phyloP scores from a whole-genome alignment of 2,888 invertebrate species.

The Ceriagrion tenellum region DNA sequence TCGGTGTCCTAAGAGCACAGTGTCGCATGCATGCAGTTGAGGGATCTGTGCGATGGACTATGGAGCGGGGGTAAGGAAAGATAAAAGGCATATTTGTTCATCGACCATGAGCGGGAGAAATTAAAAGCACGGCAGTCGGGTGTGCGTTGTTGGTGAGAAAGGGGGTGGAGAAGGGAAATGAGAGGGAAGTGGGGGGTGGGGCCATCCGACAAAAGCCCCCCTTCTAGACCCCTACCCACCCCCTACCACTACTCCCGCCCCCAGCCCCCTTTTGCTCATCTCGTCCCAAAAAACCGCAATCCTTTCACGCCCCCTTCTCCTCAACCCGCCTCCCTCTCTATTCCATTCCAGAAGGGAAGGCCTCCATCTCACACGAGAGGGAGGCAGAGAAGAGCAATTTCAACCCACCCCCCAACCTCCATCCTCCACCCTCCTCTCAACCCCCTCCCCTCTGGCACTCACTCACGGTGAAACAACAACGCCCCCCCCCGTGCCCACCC shows the following conservation, averaged over 20 bases:
- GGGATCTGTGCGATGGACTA: background rate
- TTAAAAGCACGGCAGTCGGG: background rate
- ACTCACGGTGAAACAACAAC: slow-evolving; percentile 5
- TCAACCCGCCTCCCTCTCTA: background rate
- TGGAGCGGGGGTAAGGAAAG: background rate
- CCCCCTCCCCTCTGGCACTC: background rate
- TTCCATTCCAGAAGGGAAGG: background rate
- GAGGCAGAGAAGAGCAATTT: no score
- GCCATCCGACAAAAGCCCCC: no score
- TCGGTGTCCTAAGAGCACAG: no score
- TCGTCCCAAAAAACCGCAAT: background rate
- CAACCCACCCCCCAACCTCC: background rate
- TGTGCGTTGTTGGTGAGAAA: background rate
- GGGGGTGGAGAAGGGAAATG: background rate
- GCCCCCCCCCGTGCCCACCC: background rate
- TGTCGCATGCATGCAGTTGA: no score
- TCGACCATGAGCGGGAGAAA: background rate
- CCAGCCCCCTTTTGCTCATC: background rate
- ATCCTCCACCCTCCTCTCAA: background rate
- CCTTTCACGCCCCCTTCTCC: no score
- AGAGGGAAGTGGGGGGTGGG: no score
- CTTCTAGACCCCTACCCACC: background rate
- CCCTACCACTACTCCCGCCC: background rate
- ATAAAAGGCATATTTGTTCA: background rate
- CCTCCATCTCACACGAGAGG: no score